Base-by-base conservation (phyloP, 1,140 invertebrate species). In the Heliconius hewitsoni region DNA sequence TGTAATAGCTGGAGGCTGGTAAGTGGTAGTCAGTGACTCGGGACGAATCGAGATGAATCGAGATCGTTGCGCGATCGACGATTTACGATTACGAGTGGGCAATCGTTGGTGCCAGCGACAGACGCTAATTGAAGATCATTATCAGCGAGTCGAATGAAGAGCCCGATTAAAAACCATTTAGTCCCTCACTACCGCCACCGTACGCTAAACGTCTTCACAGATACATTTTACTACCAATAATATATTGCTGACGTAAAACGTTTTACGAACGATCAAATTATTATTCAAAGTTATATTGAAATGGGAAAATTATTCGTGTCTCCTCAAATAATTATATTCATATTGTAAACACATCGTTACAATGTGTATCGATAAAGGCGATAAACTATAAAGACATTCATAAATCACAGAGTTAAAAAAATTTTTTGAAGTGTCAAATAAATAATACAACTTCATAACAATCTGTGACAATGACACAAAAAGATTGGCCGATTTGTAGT, bases 401-500 rank as follows among this genome's bases (percentile, higher is more conserved):
- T 94, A 90, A 93, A 94, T 94, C 91, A 93, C 82, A 76, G 55
- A 77, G 82, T 87, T 84, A 86, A 86, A 85, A 84, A 66, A 72
- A 74, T 86, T 82, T 87, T 66, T 66, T 82, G 89, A 84, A 85
- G 84, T 82, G 89, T 92, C 89, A 92, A 88, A 89, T 85, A 87
- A 86, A 90, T 88, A 90, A 90, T 85, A 86, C 88, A 89, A 83
- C 82, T 83, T 87, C 88, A 84, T 83, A 85, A 87, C 80, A 88
- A 84, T 73, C 82, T 80, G 85, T 79, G 83, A 89, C 85, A 87
- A 86, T 83, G 86, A 86, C 85, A 88, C 86, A 89, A 86, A 87
- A 87, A 90, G 89, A 90, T 92, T 92, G 90, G 90, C 89, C 86
- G 90, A 92, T 93, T 91, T 91, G 90, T 92, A 84, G 83, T 81